Conservation (phyloP, 2,888 invertebrate genomes). For the Dilophus febrilis region DNA sequence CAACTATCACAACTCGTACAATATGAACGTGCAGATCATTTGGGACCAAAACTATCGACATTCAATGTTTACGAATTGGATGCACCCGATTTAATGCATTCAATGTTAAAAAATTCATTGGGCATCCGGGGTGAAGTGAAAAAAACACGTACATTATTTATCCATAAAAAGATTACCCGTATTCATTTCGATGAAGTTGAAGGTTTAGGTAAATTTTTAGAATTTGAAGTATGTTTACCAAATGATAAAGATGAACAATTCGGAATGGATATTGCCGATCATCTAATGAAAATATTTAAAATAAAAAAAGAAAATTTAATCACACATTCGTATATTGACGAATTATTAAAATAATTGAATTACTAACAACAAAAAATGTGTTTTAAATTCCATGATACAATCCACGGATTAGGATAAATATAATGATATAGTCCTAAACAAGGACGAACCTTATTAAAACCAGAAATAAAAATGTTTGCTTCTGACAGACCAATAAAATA, state of each 20-base stretch:
- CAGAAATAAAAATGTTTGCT: no score
- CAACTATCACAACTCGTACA: slow-evolving; percentile 49
- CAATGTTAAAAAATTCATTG: slow-evolving; percentile 36
- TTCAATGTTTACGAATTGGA: slow-evolving; percentile 44
- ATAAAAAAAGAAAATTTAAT: slow-evolving; percentile 33
- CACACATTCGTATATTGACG: slow-evolving; percentile 40
- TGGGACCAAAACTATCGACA: slow-evolving; percentile 63
- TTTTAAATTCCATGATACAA: neutral
- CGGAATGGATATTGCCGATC: slow-evolving; percentile 37
- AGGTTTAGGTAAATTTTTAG: slow-evolving; percentile 43
- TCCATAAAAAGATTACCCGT: slow-evolving; percentile 63
- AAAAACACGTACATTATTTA: slow-evolving; percentile 58
- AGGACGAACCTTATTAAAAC: no score
- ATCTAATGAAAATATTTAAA: slow-evolving; percentile 34
- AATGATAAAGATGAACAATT: slow-evolving; percentile 36
- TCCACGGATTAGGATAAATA: neutral
- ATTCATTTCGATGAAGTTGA: slow-evolving; percentile 78
- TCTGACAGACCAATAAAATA: no score
- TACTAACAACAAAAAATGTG: neutral
- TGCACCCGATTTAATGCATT: slow-evolving; percentile 35
- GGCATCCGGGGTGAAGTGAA: slow-evolving; percentile 56
- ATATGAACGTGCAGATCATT: slow-evolving; percentile 58
- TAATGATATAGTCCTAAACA: no score
- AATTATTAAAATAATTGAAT: slow-evolving; percentile 3
- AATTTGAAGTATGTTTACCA: slow-evolving; percentile 42